These are phyloP conservation scores for Platycheirus rosarum DNA, from an alignment of 2,888 invertebrate species.

Conservation along the genomic window DNA sequence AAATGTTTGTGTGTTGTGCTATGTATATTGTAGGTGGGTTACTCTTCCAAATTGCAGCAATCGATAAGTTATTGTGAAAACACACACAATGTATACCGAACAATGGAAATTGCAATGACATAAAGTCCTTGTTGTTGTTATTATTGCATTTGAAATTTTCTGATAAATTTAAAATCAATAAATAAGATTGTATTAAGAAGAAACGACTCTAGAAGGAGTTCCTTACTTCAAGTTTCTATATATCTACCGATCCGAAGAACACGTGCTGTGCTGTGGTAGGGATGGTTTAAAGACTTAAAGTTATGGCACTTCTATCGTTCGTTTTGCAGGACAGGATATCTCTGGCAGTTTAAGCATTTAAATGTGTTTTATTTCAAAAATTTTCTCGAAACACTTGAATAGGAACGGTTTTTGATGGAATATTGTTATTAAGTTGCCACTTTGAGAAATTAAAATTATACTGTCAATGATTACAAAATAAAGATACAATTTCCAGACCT, in stretches of 20 bases:
- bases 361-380: too few relatives aligned
- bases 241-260: too few relatives aligned
- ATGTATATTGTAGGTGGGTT: slow-evolving; percentile 13
- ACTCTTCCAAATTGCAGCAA: slow-evolving; percentile 17
- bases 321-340: too few relatives aligned
- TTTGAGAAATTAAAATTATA: too few relatives aligned
- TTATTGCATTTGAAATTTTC: slow-evolving; percentile 24
- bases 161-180: slow-evolving; percentile 18
- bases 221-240: neutral
- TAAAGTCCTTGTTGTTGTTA: slow-evolving; percentile 18
- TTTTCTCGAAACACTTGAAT: too few relatives aligned
- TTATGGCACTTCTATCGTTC: too few relatives aligned
- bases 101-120: slow-evolving; percentile 18
- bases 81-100: neutral
- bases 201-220: neutral
- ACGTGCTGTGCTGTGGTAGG: too few relatives aligned
- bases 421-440: too few relatives aligned
- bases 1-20: neutral
- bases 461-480: too few relatives aligned
- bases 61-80: slow-evolving; percentile 44
- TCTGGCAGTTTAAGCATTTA: too few relatives aligned
- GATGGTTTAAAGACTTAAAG: neutral
- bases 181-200: neutral
- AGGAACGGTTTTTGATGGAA: too few relatives aligned
- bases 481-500: neutral